Evolutionary conservation across 2,797 vertebrate genomes (phyloP).

Genomic region (Sebastes reedi): DNA sequence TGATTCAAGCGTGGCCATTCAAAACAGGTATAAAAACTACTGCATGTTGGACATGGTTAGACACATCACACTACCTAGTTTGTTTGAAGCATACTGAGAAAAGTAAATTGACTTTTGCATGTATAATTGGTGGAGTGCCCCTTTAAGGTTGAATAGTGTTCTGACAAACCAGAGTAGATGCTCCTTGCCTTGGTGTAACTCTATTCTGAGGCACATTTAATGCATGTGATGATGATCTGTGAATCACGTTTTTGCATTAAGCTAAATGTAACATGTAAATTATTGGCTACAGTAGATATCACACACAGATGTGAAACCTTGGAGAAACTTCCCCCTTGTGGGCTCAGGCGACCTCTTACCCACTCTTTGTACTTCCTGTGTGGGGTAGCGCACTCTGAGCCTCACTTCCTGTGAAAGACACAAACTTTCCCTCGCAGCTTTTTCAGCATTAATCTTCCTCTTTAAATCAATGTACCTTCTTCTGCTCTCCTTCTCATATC

Average conservation of each 20-base stretch:
- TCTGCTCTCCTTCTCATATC: not conserved
- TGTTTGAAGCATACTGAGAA: not conserved
- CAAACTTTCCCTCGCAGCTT: constrained; percentile 41
- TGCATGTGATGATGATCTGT: not conserved
- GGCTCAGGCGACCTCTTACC: constrained; percentile 58
- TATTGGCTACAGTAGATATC: constrained; percentile 28
- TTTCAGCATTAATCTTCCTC: constrained; percentile 24
- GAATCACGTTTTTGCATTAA: not conserved
- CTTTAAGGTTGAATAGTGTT: not conserved
- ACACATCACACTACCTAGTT: not conserved
- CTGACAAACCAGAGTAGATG: not conserved
- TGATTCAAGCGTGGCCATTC: not conserved
- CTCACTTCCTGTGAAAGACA: constrained; percentile 55
- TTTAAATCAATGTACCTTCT: constrained; percentile 17
- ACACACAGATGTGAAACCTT: constrained; percentile 51
- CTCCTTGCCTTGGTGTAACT: not conserved
- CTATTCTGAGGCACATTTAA: not conserved
- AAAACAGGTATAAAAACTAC: not conserved
- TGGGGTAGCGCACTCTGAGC: constrained; percentile 32
- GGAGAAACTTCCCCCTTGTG: constrained; percentile 52
- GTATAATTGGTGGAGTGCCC: too few relatives aligned
- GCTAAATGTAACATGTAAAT: constrained; percentile 7
- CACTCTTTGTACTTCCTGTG: constrained; percentile 65
- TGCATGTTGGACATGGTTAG: not conserved
- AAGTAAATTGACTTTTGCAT: not conserved